A percentile compares a stretch with the other conserved stretches of the same genome.
phyloP scores from a whole-genome alignment of 2,797 vertebrate species.

The Micromesistius poutassou region DNA sequence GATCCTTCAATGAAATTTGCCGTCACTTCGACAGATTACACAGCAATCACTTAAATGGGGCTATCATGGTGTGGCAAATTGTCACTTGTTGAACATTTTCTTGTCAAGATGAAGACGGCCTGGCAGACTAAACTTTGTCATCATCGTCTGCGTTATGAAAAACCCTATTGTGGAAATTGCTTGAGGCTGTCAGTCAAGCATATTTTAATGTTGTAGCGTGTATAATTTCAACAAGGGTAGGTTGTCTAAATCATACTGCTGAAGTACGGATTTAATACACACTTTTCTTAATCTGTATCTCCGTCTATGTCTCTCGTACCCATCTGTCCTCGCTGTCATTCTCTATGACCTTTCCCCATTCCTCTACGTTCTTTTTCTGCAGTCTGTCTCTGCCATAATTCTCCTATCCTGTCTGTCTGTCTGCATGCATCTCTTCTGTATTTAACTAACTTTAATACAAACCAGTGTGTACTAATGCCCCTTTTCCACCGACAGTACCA shows the following conservation, averaged over 20 bases:
- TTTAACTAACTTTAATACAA: too few species aligned
- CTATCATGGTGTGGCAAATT: not conserved
- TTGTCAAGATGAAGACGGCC: not conserved
- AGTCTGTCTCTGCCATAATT: too few species aligned
- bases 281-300: too few species aligned
- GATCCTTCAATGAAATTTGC: not conserved
- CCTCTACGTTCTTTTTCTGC: too few species aligned
- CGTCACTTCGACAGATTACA: not conserved
- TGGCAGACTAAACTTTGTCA: constrained; percentile 2
- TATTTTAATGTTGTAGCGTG: not conserved
- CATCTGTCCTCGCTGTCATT: not conserved
- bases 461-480: too few species aligned
- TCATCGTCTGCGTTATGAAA: not conserved
- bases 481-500: too few species aligned
- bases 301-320: not conserved
- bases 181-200: not conserved
- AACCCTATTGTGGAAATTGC: not conserved
- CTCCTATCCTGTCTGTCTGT: not conserved
- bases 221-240: too few species aligned
- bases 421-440: too few species aligned
- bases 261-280: too few species aligned
- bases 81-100: not conserved
- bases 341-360: too few species aligned
- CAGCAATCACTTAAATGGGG: not conserved
- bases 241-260: too few species aligned